Percentiles rank a stretch among this genome's conserved stretches.
These are phyloP conservation scores for Cantharis rustica DNA, from an alignment of 2,888 invertebrate genomes.

Conservation along the genomic window DNA sequence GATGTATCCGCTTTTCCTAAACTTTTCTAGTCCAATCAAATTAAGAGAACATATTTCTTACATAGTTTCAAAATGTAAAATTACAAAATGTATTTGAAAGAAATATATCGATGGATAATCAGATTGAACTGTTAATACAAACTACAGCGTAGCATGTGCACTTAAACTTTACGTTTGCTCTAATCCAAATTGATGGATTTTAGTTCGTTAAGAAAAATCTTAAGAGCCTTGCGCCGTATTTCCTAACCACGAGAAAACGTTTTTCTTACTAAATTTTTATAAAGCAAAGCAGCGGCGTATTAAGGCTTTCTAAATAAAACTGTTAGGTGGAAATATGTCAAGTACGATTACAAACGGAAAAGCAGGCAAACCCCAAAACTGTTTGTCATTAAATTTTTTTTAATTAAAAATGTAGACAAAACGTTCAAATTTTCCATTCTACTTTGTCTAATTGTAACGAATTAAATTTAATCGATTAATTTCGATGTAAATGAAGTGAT, in stretches of 20 bases:
- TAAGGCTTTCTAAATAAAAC: background rate
- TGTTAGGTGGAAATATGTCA: background rate
- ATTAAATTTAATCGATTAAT: background rate
- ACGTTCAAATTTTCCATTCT: background rate
- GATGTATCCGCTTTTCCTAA: slow-evolving; percentile 8
- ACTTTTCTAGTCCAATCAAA: background rate
- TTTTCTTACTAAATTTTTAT: background rate
- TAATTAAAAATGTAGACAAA: background rate
- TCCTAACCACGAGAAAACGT: background rate
- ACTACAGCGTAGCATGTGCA: background rate
- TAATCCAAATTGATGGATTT: slow-evolving; percentile 2
- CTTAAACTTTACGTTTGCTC: background rate
- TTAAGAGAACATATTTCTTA: background rate
- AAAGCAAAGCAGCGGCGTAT: background rate
- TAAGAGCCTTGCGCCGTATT: background rate
- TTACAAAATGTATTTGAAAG: background rate
- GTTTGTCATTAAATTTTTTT: background rate
- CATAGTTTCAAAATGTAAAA: background rate
- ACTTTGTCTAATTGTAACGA: background rate
- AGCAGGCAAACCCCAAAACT: background rate
- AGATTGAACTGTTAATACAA: background rate
- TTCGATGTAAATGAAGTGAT: background rate
- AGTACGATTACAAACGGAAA: background rate
- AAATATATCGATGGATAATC: background rate
- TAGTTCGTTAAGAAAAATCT: background rate